phyloP scores from a whole-genome alignment of 2,797 vertebrate genomes.

The Pseudochirops cupreus region DNA sequence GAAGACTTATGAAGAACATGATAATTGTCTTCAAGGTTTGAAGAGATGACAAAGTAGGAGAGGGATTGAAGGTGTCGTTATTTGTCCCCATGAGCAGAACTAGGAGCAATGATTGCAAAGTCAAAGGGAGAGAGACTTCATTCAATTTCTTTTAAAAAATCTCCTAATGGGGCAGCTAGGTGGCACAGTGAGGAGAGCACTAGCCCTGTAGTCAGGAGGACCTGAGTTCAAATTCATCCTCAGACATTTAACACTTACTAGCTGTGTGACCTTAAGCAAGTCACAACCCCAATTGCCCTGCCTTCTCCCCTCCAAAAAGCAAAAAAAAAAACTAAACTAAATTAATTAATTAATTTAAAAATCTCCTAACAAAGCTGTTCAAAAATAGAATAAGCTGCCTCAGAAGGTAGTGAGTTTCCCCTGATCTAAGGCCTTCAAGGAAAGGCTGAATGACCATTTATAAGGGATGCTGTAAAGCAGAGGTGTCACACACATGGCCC shows the following conservation, averaged over 20 bases:
- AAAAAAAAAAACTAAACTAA: no score
- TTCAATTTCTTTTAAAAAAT: no score
- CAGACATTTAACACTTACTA: no score
- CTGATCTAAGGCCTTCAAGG: background rate
- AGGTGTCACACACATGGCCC: background rate
- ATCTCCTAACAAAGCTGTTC: background rate
- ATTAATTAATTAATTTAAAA: no score
- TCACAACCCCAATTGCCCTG: no score
- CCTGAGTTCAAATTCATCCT: no score
- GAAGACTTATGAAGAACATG: background rate
- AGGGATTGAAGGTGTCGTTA: background rate
- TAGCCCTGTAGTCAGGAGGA: no score
- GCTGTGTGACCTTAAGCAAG: no score
- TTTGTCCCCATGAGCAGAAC: background rate
- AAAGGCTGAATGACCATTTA: background rate
- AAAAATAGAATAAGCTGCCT: background rate
- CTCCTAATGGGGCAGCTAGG: no score
- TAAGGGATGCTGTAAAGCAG: background rate
- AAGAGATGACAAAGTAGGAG: background rate
- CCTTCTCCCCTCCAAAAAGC: no score
- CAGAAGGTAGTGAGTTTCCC: background rate
- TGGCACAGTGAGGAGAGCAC: no score
- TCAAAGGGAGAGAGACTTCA: no score
- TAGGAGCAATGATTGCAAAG: background rate
- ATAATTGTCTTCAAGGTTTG: background rate